Evolutionary conservation across 2,888 invertebrate species (phyloP), one percentile per base, ranked within the genome.

Genomic region (Conus canariensis): DNA sequence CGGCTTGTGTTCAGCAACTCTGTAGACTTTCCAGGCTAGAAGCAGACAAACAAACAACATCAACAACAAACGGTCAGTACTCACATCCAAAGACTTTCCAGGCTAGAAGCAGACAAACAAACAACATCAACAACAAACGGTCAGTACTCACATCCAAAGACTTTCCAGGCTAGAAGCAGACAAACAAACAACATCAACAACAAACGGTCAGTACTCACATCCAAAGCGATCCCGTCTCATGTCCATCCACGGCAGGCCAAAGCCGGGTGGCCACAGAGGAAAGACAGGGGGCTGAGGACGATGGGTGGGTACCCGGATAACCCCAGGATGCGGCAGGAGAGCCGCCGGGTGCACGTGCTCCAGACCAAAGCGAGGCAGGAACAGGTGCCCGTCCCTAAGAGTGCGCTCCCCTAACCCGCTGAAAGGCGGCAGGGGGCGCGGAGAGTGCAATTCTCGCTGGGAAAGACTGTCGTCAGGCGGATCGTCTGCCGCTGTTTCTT

Each of bases 231-330:
- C 96, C 88, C 95, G 93, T 80, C 95, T 91, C 77, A 95, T 94
- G 88, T 95, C 95, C 88, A 95, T 93, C 96, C 96, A 96, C 3
- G 95, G 94, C 90, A 95, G 94, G 14, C 92, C 92, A 88, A 94
- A 94, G 14, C 94, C 93, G 25, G 93, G 91, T 64, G 90, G 85
- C 90, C 93, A 92, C 80, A 94, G 92, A 14, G 94, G 94, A 85
- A 94, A 90, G 82, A 94, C 92, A 0, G 93, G 94, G 0, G 93
- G 94, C 85, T 94, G 93, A 0, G 94, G 94, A 88, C 95, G 90
- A 82, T 94, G 94, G n/a, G 94, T 93, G 58, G 94, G 94, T 56
- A 94, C 94, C 85, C 93, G 93, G 25, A 95, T 92, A 77, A 94
- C 93, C 1, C 93, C 93, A 67, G 93, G 92, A n/a, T 92, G 89